A percentile compares a stretch with the other conserved stretches of the same genome.
Conservation (phyloP, 2,888 invertebrate genomes). For the Chorisops tibialis region DNA sequence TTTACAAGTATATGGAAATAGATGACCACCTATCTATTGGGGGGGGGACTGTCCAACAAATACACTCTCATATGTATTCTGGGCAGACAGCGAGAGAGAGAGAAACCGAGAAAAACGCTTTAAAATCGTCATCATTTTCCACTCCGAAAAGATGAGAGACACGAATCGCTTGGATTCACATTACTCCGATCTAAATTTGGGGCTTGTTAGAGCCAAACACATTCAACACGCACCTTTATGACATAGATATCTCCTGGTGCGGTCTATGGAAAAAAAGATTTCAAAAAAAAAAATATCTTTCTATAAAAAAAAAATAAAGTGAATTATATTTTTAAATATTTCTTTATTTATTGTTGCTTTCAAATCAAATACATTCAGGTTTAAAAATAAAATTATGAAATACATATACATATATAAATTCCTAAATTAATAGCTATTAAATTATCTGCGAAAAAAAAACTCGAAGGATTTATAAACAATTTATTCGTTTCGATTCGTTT, state of each 20-base stretch:
- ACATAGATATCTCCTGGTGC: background rate
- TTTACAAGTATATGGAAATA: background rate
- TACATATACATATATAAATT: background rate
- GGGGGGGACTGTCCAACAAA: too few relatives aligned
- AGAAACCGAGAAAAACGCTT: too few relatives aligned
- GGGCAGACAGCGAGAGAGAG: too few relatives aligned
- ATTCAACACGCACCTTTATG: conserved; percentile 16
- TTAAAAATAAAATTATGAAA: background rate
- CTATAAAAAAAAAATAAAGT: too few relatives aligned
- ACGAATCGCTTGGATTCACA: conserved; percentile 27
- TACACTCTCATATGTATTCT: too few relatives aligned
- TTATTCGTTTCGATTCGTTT: background rate
- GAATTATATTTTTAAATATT: too few relatives aligned
- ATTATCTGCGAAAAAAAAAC: background rate
- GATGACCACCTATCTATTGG: too few relatives aligned
- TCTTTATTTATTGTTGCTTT: too few relatives aligned
- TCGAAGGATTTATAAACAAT: background rate
- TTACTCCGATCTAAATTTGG: conserved; percentile 32
- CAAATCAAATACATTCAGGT: too few relatives aligned
- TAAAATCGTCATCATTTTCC: too few relatives aligned
- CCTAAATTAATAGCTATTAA: background rate
- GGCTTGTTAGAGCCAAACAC: conserved; percentile 1
- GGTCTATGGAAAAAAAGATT: too few relatives aligned
- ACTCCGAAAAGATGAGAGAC: conserved; percentile 8
- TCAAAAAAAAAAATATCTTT: too few relatives aligned